phyloP scores from a whole-genome alignment of 2,888 invertebrate species.

The Euzophera pinguis region DNA sequence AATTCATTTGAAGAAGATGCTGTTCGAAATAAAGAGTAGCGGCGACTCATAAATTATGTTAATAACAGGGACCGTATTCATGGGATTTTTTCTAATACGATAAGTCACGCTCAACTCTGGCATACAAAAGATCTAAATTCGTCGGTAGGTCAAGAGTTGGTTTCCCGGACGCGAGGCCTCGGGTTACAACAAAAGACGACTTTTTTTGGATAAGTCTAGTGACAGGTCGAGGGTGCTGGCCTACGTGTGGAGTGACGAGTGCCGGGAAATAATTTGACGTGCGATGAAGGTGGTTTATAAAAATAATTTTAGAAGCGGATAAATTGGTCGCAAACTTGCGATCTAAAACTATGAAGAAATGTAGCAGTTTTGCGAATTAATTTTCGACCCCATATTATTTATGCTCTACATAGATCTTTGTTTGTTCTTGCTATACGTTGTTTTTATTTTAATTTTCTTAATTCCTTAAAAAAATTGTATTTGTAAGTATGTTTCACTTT shows the following conservation, averaged over 20 bases:
- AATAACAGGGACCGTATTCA: conserved; percentile 55
- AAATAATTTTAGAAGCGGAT: neutral
- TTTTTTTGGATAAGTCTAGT: conserved; percentile 57
- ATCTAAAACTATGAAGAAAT: no score
- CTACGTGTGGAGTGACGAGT: conserved; percentile 22
- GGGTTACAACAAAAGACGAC: conserved; percentile 55
- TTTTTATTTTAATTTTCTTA: no score
- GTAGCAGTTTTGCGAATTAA: no score
- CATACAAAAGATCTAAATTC: conserved; percentile 71
- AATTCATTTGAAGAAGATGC: conserved; percentile 27
- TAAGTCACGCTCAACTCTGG: conserved; percentile 67
- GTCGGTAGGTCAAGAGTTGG: conserved; percentile 73
- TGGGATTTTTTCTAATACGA: conserved; percentile 53
- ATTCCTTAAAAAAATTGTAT: no score
- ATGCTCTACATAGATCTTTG: no score
- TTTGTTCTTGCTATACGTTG: no score
- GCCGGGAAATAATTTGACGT: conserved; percentile 6
- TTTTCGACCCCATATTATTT: no score
- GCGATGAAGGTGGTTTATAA: neutral
- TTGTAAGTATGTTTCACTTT: no score
- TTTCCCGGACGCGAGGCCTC: conserved; percentile 68
- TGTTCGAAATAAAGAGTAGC: conserved; percentile 32
- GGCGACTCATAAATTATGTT: conserved; percentile 47
- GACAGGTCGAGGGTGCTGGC: conserved; percentile 53
- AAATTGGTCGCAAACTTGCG: neutral